Evolutionary conservation across 1,140 invertebrate genomes (phyloP).

Genomic region (Drosophila mayri): DNA sequence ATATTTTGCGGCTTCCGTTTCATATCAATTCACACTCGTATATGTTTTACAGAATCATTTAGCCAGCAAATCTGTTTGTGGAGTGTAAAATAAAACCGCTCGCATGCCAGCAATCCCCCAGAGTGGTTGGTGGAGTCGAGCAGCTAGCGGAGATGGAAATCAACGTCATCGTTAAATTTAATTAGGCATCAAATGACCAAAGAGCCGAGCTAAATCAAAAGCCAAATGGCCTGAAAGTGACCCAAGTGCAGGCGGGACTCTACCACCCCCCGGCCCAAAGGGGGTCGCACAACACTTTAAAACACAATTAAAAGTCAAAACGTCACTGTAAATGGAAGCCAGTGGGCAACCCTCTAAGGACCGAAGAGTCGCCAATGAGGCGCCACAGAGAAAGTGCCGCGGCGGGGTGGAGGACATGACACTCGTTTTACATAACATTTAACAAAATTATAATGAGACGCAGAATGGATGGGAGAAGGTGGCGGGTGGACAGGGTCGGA

Average conservation of each 20-base stretch:
- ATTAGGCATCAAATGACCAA: slow-evolving; percentile 83
- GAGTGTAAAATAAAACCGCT: slow-evolving; percentile 55
- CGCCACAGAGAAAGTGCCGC: slow-evolving; percentile 35
- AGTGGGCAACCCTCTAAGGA: slow-evolving; percentile 71
- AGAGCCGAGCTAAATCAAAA: slow-evolving; percentile 74
- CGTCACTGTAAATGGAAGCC: slow-evolving; percentile 76
- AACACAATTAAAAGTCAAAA: slow-evolving; percentile 82
- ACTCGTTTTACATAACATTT: slow-evolving; percentile 80
- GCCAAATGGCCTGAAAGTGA: slow-evolving; percentile 73
- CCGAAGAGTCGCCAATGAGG: slow-evolving; percentile 67
- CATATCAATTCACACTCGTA: slow-evolving; percentile 31
- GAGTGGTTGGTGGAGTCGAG: not conserved
- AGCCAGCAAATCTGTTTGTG: slow-evolving; percentile 7
- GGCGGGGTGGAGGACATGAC: slow-evolving; percentile 45
- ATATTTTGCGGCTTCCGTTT: slow-evolving; percentile 17
- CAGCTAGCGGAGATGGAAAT: slow-evolving; percentile 42
- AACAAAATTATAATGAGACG: slow-evolving; percentile 77
- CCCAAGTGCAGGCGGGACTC: slow-evolving; percentile 32
- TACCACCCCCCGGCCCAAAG: not conserved
- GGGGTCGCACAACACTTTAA: slow-evolving; percentile 67
- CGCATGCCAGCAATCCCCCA: not conserved
- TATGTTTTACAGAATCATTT: slow-evolving; percentile 10
- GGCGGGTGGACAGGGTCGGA: not conserved
- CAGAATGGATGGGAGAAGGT: slow-evolving; percentile 12
- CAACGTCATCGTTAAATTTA: slow-evolving; percentile 83